Percentiles rank a stretch among this genome's conserved stretches.
These are phyloP conservation scores for Druceiella hillmani DNA, from an alignment of 2,888 invertebrate genomes.

Conservation along the genomic window DNA sequence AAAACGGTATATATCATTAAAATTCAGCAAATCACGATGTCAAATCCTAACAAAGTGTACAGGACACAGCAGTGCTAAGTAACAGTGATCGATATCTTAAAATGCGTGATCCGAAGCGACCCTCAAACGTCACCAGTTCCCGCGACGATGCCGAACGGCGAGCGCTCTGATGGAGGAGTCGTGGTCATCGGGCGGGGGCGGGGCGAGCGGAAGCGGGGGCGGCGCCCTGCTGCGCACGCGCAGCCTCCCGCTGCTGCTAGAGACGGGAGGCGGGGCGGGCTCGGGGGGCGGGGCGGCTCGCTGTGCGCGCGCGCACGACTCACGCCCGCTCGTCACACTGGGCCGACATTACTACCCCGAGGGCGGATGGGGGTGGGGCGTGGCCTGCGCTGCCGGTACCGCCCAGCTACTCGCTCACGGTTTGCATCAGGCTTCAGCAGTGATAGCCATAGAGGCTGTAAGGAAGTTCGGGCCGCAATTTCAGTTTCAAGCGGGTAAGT, in stretches of 20 bases:
- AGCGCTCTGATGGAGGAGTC: slow-evolving; percentile 52
- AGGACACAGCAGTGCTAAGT: too few relatives aligned
- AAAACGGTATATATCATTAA: too few relatives aligned
- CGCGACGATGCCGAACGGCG: slow-evolving; percentile 71
- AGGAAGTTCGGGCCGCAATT: slow-evolving; percentile 55
- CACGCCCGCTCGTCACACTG: slow-evolving; percentile 57
- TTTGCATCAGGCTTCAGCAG: slow-evolving; percentile 61
- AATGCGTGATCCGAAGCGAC: too few relatives aligned
- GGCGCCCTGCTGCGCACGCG: slow-evolving; percentile 60
- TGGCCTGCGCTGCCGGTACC: slow-evolving; percentile 64
- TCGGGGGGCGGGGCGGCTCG: slow-evolving; percentile 43
- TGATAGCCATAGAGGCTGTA: slow-evolving; percentile 54
- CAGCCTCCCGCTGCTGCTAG: slow-evolving; percentile 61
- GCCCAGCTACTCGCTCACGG: slow-evolving; percentile 73
- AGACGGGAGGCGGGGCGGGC: slow-evolving; percentile 32
- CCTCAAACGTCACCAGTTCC: too few relatives aligned
- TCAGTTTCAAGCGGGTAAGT: slow-evolving; percentile 61
- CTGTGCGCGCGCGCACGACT: slow-evolving; percentile 48
- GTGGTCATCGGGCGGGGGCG: slow-evolving; percentile 48
- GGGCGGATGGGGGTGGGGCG: slow-evolving; percentile 85
- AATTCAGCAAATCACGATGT: too few relatives aligned
- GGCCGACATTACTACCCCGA: slow-evolving; percentile 83
- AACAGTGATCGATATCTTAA: too few relatives aligned
- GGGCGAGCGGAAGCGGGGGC: slow-evolving; percentile 10
- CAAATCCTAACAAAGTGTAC: too few relatives aligned